A percentile compares a stretch with the other conserved stretches of the same genome.
These are phyloP conservation scores for Ancistrus triradiatus DNA, from an alignment of 2,113 vertebrate genomes.

Conservation along the genomic window DNA sequence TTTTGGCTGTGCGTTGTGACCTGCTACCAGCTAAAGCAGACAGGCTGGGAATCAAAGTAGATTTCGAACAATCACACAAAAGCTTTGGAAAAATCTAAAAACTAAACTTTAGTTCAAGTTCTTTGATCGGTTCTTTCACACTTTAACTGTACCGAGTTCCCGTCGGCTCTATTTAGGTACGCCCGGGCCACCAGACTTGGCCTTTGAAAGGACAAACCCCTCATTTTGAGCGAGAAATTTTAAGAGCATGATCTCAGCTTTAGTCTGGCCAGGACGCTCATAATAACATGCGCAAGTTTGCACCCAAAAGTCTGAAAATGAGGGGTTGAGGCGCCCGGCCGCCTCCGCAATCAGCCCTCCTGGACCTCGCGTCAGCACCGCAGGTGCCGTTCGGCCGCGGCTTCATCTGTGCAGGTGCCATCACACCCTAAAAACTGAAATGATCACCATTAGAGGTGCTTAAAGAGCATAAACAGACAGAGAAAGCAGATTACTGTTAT, in stretches of 20 bases:
- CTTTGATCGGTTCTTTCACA: too few species aligned
- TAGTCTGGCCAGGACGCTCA: constrained; percentile 4
- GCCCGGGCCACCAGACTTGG: too few species aligned
- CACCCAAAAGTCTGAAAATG: constrained; percentile 24
- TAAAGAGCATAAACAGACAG: constrained; percentile 34
- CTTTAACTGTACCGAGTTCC: too few species aligned
- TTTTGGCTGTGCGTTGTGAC: too few species aligned
- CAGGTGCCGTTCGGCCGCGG: not conserved
- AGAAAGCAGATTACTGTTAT: constrained; percentile 46
- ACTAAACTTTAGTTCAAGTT: too few species aligned
- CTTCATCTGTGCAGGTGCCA: constrained; percentile 8
- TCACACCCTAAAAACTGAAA: constrained; percentile 8
- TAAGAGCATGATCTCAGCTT: constrained; percentile 21
- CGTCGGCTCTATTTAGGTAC: too few species aligned
- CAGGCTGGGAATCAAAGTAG: too few species aligned
- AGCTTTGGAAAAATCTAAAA: too few species aligned
- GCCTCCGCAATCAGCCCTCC: constrained; percentile 5
- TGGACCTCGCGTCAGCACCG: constrained; percentile 15
- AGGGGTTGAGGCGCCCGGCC: constrained; percentile 25
- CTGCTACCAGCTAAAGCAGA: too few species aligned
- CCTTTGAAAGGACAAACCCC: too few species aligned
- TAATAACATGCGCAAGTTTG: constrained; percentile 9
- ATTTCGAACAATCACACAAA: too few species aligned
- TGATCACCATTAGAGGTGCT: constrained; percentile 19
- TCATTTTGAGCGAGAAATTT: too few species aligned